Conservation (phyloP, 2,113 vertebrate genomes). For the Pteruthius melanotis region DNA sequence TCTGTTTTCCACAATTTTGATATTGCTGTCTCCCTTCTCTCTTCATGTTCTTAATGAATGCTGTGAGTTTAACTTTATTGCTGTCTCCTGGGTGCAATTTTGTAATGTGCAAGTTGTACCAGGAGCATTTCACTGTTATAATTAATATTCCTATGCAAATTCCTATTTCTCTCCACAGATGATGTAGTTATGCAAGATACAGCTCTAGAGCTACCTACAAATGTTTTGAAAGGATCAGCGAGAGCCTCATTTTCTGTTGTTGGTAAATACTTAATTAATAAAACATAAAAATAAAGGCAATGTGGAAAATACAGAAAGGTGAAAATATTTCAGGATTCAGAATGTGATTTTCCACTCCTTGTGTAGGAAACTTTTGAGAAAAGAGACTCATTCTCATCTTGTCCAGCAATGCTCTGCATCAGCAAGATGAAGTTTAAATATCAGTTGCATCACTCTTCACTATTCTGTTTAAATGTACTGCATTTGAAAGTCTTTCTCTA, state of each 20-base stretch:
- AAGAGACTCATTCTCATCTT: neutral
- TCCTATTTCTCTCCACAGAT: conserved; percentile 26
- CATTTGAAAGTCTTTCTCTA: neutral
- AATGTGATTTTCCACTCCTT: neutral
- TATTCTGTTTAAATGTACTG: neutral
- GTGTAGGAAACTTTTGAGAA: neutral
- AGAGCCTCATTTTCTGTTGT: conserved; percentile 77
- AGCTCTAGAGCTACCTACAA: conserved; percentile 68
- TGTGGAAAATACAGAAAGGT: neutral
- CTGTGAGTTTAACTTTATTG: neutral
- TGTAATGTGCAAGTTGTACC: neutral
- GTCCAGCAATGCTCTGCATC: neutral
- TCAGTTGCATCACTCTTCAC: neutral
- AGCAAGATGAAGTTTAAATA: neutral
- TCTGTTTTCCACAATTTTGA: neutral
- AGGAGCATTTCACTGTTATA: neutral
- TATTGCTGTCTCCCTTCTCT: neutral
- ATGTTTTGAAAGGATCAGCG: conserved; percentile 75
- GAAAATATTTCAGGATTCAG: neutral
- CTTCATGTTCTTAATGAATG: neutral
- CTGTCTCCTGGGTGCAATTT: neutral
- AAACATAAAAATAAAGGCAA: neutral
- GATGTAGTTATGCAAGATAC: neutral
- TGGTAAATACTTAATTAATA: conserved; percentile 63
- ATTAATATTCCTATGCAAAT: neutral